Evolutionary conservation across 1,140 invertebrate genomes (phyloP).

Genomic region (Oreohelix idahoensis): DNA sequence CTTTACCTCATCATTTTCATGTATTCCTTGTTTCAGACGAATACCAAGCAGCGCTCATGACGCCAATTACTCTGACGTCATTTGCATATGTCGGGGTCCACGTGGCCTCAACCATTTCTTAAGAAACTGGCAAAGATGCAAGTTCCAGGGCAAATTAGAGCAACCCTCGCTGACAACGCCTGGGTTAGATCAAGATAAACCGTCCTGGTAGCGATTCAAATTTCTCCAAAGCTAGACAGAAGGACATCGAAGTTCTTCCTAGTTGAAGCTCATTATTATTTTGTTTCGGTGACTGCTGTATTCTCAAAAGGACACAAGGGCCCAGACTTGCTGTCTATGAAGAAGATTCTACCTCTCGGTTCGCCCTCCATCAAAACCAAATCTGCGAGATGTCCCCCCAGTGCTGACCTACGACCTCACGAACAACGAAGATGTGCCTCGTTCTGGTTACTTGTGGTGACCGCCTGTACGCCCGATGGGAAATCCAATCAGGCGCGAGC

Average conservation of each 20-base stretch:
- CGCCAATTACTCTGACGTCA: constrained; percentile 38
- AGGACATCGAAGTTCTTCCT: background rate
- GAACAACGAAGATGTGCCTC: background rate
- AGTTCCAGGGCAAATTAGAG: constrained; percentile 36
- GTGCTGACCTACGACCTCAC: constrained; percentile 1
- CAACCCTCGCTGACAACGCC: constrained; percentile 22
- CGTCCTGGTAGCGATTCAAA: constrained; percentile 34
- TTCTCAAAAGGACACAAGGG: background rate
- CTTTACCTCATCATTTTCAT: constrained; percentile 41
- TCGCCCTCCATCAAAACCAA: constrained; percentile 28
- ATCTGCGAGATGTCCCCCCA: constrained; percentile 6
- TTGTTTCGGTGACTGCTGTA: background rate
- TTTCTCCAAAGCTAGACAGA: background rate
- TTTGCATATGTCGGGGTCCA: constrained; percentile 35
- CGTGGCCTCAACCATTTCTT: constrained; percentile 15
- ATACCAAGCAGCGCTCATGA: constrained; percentile 28
- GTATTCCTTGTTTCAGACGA: constrained; percentile 4
- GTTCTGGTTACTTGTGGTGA: constrained; percentile 17
- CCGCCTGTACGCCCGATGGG: background rate
- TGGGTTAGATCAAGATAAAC: constrained; percentile 39
- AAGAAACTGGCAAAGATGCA: background rate
- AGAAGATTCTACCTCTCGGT: background rate
- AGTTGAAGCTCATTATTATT: constrained; percentile 5
- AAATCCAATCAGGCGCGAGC: constrained; percentile 14
- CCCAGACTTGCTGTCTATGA: constrained; percentile 16